phyloP scores from a whole-genome alignment of 2,888 invertebrate genomes.

The Drosophila quinaria region DNA sequence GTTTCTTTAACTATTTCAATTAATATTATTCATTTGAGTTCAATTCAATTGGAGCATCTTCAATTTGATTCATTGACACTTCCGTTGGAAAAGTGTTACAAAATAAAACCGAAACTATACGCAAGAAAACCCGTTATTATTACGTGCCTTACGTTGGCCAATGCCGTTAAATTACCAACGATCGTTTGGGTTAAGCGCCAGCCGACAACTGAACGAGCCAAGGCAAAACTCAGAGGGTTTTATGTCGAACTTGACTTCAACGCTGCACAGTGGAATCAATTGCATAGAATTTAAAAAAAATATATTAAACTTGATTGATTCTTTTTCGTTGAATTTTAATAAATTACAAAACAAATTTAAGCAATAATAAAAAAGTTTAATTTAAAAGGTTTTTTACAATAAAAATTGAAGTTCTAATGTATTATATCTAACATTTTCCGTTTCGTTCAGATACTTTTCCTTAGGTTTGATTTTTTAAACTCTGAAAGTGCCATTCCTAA shows the following conservation, averaged over 20 bases:
- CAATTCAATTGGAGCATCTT: constrained; percentile 4
- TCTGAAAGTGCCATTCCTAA: no score
- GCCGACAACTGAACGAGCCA: constrained; percentile 67
- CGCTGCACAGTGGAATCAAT: constrained; percentile 35
- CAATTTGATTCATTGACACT: constrained; percentile 19
- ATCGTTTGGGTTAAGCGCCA: constrained; percentile 61
- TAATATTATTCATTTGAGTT: neutral
- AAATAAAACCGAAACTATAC: constrained; percentile 23
- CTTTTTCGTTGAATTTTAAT: no score
- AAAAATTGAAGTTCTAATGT: no score
- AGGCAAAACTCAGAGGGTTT: constrained; percentile 68
- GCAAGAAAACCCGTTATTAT: constrained; percentile 47
- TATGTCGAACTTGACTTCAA: constrained; percentile 71
- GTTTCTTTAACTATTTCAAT: neutral
- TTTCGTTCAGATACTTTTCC: no score
- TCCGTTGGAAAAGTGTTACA: constrained; percentile 21
- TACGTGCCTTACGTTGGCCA: constrained; percentile 15
- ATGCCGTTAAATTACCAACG: constrained; percentile 44
- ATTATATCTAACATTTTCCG: no score
- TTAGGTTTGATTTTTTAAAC: no score
- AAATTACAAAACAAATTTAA: no score
- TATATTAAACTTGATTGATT: neutral
- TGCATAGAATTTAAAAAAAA: neutral
- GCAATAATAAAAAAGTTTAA: no score
- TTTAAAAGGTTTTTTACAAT: no score